phyloP scores from a whole-genome alignment of 37 sponge, comb jelly and placozoan genomes.

The Theonella swinhoei region DNA sequence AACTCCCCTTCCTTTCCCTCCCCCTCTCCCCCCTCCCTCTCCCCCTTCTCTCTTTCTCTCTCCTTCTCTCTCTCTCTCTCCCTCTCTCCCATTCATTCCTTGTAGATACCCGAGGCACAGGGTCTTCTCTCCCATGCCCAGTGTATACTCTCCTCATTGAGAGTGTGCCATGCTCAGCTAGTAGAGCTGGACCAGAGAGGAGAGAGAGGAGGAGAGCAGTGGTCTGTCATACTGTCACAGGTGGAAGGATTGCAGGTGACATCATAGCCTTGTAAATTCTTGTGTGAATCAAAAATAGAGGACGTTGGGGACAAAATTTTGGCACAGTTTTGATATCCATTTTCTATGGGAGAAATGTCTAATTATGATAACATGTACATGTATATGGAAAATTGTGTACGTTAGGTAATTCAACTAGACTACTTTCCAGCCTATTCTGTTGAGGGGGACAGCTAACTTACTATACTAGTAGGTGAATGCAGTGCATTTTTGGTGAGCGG shows the following conservation, averaged over 20 bases:
- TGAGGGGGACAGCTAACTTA: too few species aligned
- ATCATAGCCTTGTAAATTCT: too few species aligned
- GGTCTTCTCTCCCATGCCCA: neutral
- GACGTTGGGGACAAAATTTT: too few species aligned
- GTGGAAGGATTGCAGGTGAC: neutral
- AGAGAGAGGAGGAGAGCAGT: neutral
- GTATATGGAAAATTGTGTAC: too few species aligned
- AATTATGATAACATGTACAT: too few species aligned
- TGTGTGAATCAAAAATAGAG: too few species aligned
- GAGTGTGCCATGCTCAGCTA: neutral
- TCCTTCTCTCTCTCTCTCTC: neutral
- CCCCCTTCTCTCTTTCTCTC: neutral
- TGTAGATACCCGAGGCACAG: slow-evolving; percentile 21
- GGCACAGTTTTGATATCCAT: too few species aligned
- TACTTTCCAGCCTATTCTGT: too few species aligned
- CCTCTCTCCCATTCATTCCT: neutral
- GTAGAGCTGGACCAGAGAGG: neutral
- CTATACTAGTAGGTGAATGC: too few species aligned
- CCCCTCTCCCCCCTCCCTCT: neutral
- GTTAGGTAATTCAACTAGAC: too few species aligned
- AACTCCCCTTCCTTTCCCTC: neutral
- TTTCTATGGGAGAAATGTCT: too few species aligned
- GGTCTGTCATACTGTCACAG: neutral
- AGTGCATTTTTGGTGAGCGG: too few species aligned
- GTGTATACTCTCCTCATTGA: neutral